phyloP scores from a whole-genome alignment of 1,140 invertebrate species.

The Lasioglossum baleicum region DNA sequence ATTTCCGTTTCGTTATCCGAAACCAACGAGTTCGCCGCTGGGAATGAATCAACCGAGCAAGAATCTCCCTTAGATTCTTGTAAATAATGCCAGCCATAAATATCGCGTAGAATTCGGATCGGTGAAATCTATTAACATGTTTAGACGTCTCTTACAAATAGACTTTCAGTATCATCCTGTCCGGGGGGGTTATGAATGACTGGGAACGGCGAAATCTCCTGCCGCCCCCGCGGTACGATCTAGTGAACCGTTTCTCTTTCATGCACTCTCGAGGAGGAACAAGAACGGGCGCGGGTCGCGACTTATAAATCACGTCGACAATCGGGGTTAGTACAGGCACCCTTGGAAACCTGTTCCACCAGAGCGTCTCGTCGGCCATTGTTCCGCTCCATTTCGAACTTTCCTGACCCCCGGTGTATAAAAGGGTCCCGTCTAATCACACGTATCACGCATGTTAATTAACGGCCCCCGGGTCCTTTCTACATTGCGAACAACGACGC shows the following conservation, averaged over 20 bases:
- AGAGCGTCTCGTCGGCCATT: constrained; percentile 38
- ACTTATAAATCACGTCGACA: constrained; percentile 53
- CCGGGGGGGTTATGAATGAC: background rate
- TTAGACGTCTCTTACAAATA: background rate
- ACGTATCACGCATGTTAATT: constrained; percentile 51
- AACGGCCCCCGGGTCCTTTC: constrained; percentile 26
- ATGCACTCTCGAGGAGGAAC: background rate
- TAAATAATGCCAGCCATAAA: too few species aligned
- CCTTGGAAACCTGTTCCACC: constrained; percentile 47
- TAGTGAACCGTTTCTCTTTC: constrained; percentile 38
- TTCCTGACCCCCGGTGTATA: constrained; percentile 43
- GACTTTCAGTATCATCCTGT: background rate
- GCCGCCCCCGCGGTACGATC: background rate
- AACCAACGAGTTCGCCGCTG: too few species aligned
- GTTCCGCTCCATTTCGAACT: constrained; percentile 49
- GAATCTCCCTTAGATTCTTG: too few species aligned
- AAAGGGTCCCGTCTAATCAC: constrained; percentile 45
- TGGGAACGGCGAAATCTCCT: background rate
- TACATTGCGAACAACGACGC: constrained; percentile 33
- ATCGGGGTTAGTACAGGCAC: constrained; percentile 45
- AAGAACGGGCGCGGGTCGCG: constrained; percentile 22
- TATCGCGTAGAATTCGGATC: background rate
- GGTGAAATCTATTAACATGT: background rate
- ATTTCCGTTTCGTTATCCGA: too few species aligned
- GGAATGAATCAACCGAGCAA: too few species aligned